Evolutionary conservation across 2,797 vertebrate genomes (phyloP).

Genomic region (Cottoperca gobio): DNA sequence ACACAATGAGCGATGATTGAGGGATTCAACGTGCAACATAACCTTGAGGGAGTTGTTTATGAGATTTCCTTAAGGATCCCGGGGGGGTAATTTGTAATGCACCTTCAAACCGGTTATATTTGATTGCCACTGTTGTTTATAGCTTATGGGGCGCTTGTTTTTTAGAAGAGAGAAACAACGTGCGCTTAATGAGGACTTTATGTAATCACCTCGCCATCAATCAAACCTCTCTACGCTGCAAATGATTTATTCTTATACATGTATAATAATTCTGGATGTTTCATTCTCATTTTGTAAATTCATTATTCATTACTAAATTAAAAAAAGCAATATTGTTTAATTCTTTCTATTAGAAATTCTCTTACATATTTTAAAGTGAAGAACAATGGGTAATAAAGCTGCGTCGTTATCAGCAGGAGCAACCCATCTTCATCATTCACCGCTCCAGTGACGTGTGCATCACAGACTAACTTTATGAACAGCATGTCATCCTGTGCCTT

Average conservation of each 20-base stretch:
- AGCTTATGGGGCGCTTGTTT: background rate
- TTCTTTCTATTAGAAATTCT: background rate
- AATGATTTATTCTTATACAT: constrained; percentile 10
- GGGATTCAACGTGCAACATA: constrained; percentile 9
- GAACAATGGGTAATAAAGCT: background rate
- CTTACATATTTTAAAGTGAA: background rate
- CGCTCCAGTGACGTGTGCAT: background rate
- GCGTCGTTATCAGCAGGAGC: background rate
- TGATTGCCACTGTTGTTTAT: constrained; percentile 31
- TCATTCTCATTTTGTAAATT: constrained; percentile 15
- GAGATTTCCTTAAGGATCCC: constrained; percentile 1
- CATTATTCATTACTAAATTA: constrained; percentile 12
- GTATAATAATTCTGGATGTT: background rate
- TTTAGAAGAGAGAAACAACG: constrained; percentile 7
- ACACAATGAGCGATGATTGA: constrained; percentile 27
- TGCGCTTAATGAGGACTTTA: background rate
- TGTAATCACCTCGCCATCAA: background rate
- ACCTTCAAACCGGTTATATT: constrained; percentile 18
- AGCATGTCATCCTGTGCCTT: background rate
- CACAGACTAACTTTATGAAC: background rate
- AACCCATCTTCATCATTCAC: background rate
- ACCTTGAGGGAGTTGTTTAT: constrained; percentile 16
- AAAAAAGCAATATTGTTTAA: background rate
- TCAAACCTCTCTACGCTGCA: constrained; percentile 9
- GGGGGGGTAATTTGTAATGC: constrained; percentile 24